Base-by-base conservation (phyloP, 2,888 invertebrate species). In the Rotaria magnacalcarata region DNA sequence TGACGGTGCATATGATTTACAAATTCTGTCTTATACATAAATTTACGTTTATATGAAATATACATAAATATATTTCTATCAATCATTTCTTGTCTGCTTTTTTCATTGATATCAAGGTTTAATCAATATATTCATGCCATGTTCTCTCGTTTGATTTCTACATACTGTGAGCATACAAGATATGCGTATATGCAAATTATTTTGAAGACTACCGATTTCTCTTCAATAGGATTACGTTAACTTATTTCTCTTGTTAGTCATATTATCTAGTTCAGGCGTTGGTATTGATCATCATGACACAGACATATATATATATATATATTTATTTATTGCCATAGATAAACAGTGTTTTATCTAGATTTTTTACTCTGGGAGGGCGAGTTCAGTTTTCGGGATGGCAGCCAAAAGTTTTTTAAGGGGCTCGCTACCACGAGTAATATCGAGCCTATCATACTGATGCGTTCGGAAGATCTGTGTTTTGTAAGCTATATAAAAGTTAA, bases 191-290 rank as follows among this genome's bases (percentile, higher is more conserved):
- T 34, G 34, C 34, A 34, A 34, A 34, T 34, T 1, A 34, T 34
- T 34, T 67, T 19, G 19, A 67, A 41, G 16, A 34, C 34, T 67
- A 67, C 34, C 67, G 67, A 67, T 67, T 67, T 67, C 67, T 67
- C 34, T 67, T 67, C 34, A 24, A 34, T 34, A 67, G 67, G 16
- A 67, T 67, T 67, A 67, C 67, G 34, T 67, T 34, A 67, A 67
- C 67, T 67, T 67, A 34, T 34, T 34, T 67, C 34, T 34, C 67
- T 67, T 27, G 67, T 67, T 67, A 67, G 67, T 67, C 34, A 19
- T 41, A 34, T 14, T 67, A 67, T 67, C 67, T 67, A 67, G 67
- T 67, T 67, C 67, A 67, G 67, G 67, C 34, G 67, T 27, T 27
- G 34, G 7, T 67, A 67, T 67, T 67, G 67, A 67, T 41, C 27